These are phyloP conservation scores for Diplodus sargus DNA, from an alignment of 2,797 vertebrate genomes.

Conservation along the genomic window DNA sequence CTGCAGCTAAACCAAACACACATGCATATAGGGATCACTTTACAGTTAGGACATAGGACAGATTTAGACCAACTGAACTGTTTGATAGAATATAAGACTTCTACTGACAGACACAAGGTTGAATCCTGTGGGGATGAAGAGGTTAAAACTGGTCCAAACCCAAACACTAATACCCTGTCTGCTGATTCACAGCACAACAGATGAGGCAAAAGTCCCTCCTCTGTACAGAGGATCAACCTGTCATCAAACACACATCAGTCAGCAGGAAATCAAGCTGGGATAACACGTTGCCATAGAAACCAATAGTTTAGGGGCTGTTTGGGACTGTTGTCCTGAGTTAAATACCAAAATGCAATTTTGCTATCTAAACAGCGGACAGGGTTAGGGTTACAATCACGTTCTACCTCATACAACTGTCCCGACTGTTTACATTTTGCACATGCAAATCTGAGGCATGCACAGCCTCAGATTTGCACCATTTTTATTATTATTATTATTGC, in stretches of 20 bases:
- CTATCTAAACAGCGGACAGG: too few relatives aligned
- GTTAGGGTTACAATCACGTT: too few relatives aligned
- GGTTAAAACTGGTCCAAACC: slow-evolving; percentile 7
- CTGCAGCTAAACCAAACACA: background rate
- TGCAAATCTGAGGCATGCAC: too few relatives aligned
- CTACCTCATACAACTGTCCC: too few relatives aligned
- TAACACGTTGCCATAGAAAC: background rate
- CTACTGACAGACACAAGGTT: background rate
- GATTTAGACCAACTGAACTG: background rate
- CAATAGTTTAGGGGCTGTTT: background rate
- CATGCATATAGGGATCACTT: background rate
- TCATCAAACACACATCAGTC: slow-evolving; percentile 44
- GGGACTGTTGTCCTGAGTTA: background rate
- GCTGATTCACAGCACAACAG: slow-evolving; percentile 66
- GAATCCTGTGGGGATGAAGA: background rate
- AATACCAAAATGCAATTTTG: background rate
- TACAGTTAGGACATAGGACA: background rate
- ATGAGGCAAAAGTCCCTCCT: slow-evolving; percentile 34
- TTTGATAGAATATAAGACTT: too few relatives aligned
- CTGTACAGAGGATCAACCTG: slow-evolving; percentile 56
- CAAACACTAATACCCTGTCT: slow-evolving; percentile 63
- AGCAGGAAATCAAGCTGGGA: slow-evolving; percentile 50
- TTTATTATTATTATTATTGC: too few relatives aligned
- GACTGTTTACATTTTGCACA: too few relatives aligned
- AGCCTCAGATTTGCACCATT: too few relatives aligned